Conservation (phyloP, 2,113 vertebrate species). For the Bos taurus region DNA sequence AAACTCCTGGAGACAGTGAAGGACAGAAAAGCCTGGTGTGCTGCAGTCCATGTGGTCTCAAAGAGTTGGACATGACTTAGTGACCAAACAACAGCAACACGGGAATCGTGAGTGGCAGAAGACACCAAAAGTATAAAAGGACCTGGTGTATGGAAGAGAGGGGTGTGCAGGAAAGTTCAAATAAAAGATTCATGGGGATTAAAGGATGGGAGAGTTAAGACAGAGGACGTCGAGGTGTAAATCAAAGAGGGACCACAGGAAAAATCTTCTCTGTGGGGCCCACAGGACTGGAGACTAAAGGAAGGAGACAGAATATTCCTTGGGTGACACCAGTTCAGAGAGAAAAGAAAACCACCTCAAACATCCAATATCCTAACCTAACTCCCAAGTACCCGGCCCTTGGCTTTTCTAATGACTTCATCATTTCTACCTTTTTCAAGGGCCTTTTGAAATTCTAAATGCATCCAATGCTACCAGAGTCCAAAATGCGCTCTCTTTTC, state of each 20-base stretch:
- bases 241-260: background rate
- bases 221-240: background rate
- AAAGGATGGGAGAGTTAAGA: background rate
- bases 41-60: background rate
- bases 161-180: background rate
- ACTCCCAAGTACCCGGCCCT: background rate
- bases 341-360: background rate
- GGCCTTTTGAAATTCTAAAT: constrained; percentile 49
- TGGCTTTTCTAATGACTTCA: constrained; percentile 51
- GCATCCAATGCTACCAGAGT: background rate
- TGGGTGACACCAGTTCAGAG: background rate
- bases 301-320: background rate
- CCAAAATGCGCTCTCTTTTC: background rate
- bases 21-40: background rate
- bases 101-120: background rate
- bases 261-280: background rate
- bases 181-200: background rate
- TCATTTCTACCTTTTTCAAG: constrained; percentile 66
- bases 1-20: background rate
- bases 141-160: background rate
- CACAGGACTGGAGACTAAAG: background rate
- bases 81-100: background rate
- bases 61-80: background rate
- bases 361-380: background rate
- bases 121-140: background rate